Percentiles rank a stretch among this genome's conserved stretches.
These are phyloP conservation scores for Anaspis maculata DNA, from an alignment of 2,888 invertebrate genomes.

Conservation along the genomic window DNA sequence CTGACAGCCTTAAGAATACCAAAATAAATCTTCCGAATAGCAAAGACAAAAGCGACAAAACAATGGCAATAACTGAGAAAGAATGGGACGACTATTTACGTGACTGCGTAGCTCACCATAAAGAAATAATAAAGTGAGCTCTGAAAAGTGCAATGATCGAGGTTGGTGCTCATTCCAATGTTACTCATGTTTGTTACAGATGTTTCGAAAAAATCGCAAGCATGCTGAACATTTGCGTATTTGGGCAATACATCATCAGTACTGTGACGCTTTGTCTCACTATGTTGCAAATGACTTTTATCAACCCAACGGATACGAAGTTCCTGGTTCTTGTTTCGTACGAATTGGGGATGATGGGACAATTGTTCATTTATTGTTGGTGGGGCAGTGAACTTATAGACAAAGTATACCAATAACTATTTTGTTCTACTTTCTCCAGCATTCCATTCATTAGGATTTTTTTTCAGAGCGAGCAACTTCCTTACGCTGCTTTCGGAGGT, in stretches of 20 bases:
- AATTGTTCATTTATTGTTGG: conserved; percentile 8
- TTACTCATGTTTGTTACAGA: too few relatives aligned
- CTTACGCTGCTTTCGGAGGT: neutral
- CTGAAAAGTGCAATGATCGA: too few relatives aligned
- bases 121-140: conserved; percentile 3
- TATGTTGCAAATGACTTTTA: conserved; percentile 2
- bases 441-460: too few relatives aligned
- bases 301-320: conserved; percentile 3
- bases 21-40: too few relatives aligned
- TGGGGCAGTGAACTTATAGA: conserved; percentile 4
- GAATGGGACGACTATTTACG: neutral
- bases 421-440: too few relatives aligned
- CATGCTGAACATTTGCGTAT: neutral
- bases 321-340: conserved; percentile 3
- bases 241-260: conserved; percentile 4
- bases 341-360: neutral
- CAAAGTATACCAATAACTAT: too few relatives aligned
- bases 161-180: too few relatives aligned
- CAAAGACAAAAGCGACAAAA: too few relatives aligned
- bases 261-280: conserved; percentile 6
- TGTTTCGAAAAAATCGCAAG: too few relatives aligned
- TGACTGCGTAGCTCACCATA: conserved; percentile 6
- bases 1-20: conserved; percentile 5
- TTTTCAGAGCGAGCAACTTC: neutral
- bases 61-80: neutral